A percentile compares a stretch with the other conserved stretches of the same genome.
Evolutionary conservation across 2,888 invertebrate species (phyloP).

Genomic region (Incurvaria masculella): DNA sequence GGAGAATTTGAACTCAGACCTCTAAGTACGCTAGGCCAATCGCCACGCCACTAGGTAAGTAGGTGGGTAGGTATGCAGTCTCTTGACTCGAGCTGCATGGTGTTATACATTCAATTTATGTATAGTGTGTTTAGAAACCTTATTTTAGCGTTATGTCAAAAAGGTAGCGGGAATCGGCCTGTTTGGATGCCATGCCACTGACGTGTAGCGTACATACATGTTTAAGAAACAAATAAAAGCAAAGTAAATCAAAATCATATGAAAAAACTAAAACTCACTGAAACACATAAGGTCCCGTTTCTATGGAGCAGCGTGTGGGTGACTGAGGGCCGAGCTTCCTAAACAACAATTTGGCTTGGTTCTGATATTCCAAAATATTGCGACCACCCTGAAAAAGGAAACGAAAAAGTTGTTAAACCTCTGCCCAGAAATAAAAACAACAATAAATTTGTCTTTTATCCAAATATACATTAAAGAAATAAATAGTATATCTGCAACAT

Average conservation of each 20-base stretch:
- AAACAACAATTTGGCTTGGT: constrained; percentile 98
- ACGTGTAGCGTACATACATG: too few relatives aligned
- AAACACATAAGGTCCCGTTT: constrained; percentile 95
- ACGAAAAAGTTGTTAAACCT: not conserved
- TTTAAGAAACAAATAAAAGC: constrained; percentile 2
- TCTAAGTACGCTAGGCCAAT: too few relatives aligned
- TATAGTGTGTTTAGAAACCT: too few relatives aligned
- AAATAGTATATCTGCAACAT: not conserved
- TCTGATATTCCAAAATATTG: constrained; percentile 95
- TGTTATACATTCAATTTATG: too few relatives aligned
- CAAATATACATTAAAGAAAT: constrained; percentile 8
- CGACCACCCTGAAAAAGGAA: constrained; percentile 74
- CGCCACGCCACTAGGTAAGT: too few relatives aligned
- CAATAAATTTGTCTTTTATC: not conserved
- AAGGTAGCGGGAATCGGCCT: too few relatives aligned
- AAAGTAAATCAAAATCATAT: constrained; percentile 4
- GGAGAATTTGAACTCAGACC: too few relatives aligned
- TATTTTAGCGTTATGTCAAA: too few relatives aligned
- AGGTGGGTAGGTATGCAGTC: too few relatives aligned
- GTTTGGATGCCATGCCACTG: too few relatives aligned
- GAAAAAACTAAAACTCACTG: constrained; percentile 70
- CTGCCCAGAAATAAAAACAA: constrained; percentile 8
- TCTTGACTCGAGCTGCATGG: too few relatives aligned
- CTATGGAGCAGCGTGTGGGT: constrained; percentile 90
- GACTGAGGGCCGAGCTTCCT: constrained; percentile 89